Percentiles rank a stretch among this genome's conserved stretches.
phyloP scores from a whole-genome alignment of 2,888 invertebrate genomes.

The Muschampia plurimacula region DNA sequence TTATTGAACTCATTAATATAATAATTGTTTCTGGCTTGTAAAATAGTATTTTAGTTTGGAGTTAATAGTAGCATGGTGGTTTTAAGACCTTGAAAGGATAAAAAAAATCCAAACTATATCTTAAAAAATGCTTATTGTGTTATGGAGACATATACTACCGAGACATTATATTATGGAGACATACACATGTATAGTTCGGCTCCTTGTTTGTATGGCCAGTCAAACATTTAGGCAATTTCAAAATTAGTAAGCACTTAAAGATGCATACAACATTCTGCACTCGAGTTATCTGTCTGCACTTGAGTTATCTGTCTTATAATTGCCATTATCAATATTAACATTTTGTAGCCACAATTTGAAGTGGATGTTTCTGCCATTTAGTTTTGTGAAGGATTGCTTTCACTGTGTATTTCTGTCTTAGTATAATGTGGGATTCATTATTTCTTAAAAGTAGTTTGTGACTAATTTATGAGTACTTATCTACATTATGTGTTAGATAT shows the following conservation, averaged over 20 bases:
- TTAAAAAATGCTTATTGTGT: no score
- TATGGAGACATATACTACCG: no score
- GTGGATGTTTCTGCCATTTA: not conserved
- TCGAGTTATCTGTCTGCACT: not conserved
- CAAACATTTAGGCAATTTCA: not conserved
- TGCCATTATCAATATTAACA: not conserved
- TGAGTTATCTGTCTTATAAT: not conserved
- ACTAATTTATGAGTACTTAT: no score
- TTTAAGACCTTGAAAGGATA: no score
- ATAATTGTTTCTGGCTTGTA: not conserved
- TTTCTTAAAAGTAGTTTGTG: no score
- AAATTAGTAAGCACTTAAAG: conserved; percentile 20
- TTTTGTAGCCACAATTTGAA: not conserved
- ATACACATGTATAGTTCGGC: no score
- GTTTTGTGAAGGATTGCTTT: not conserved
- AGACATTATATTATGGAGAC: not conserved
- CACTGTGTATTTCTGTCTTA: not conserved
- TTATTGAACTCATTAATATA: not conserved
- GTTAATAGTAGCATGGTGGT: not conserved
- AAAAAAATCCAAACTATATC: no score
- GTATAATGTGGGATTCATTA: no score
- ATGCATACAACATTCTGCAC: not conserved
- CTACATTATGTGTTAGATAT: no score
- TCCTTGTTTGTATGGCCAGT: not conserved
- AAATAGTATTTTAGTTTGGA: not conserved